Evolutionary conservation across 2,797 vertebrate genomes (phyloP), one percentile per base, ranked within the genome.

Genomic region (Sarcophilus harrisii): DNA sequence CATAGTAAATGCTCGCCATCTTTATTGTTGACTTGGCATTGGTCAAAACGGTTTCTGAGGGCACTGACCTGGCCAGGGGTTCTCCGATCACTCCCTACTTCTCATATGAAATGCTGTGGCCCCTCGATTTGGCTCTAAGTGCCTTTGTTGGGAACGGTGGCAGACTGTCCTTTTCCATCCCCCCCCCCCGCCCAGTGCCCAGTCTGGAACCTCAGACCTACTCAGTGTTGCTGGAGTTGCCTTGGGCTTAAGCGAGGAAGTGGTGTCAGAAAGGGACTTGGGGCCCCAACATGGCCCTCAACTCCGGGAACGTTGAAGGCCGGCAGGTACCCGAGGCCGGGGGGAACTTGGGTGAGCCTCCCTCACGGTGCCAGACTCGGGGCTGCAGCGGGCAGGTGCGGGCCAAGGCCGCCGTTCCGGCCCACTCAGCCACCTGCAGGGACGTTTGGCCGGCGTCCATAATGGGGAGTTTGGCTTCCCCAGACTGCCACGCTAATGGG

Each of bases 401-500:
- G 92, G 55, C 55, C 29, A 62, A 91, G 38, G 58, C 28, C 92
- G 21, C 52, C 95, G 95, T 91, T 87, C 66, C 0, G 28, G 94
- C 57, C 91, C 95, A 91, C 94, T 94, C 95, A 91, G 96, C 91
- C 81, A 95, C 94, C 58, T 97, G 89, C 57, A 91, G 93, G 81
- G 96, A 96, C 30, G 91, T 94, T 94, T 95, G 93, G 90, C 95
- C 66, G 95, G 58, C 92, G 28, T 94, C 92, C 94, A 95, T 95
- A 94, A 91, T 95, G 91, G 58, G 57, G 93, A 27, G 89, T 96
- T 96, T 96, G 95, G 93, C 60, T 94, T 97, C 92, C 58, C 92
- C 90, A 81, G 57, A 95, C 45, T 96, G 92, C 94, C 52, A 94
- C 94, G 87, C 24, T 97, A 96, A 95, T 91, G 21, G 29, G 93